Base-by-base conservation (phyloP, 2,888 invertebrate species). In the Ornithoptera alexandrae region DNA sequence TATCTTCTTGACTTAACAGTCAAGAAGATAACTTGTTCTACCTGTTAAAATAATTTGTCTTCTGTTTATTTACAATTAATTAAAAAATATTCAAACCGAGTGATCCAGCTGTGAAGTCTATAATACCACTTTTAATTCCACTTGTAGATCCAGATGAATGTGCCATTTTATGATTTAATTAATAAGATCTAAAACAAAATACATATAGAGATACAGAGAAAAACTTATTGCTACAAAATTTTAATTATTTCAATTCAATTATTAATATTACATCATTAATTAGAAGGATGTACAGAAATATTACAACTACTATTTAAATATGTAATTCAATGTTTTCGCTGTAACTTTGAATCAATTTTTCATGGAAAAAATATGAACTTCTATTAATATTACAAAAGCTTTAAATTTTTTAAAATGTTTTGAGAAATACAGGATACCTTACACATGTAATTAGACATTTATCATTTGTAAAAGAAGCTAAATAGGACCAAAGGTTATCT, bases 71-170 rank as follows among this genome's bases (percentile, higher is more conserved):
- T 30, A 30, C 30, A 30, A 30, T 30, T 30, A 30, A 30, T 30
- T 18, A 53, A 53, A 53, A n/a, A 53, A 18, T 53, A 24, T 57
- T n/a, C 59, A 60, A 50, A 97, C 97, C 97, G 74, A 97, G 84
- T 60, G 97, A 97, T 74, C 97, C 97, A 73, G 96, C 96, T 22
- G 94, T 92, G 78, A 97, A 96, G 87, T 97, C 97, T 79, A 97
- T 96, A 18, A 95, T 74, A 50, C 96, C 96, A 92, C 94, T 94
- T 86, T 94, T 95, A 59, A 95, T 74, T 74, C 83, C 87, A 57
- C 83, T 83, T 36, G 83, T 67, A 20, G 84, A 80, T 60, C 79
- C 81, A 36, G 85, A 78, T 67, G 87, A 81, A 73, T 91, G 90
- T 22, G 86, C 81, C 91, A 90, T 90, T 50, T 57, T 65, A 56